Conservation (phyloP, 1,140 invertebrate species). For the Trachymyrmex septentrionalis region DNA sequence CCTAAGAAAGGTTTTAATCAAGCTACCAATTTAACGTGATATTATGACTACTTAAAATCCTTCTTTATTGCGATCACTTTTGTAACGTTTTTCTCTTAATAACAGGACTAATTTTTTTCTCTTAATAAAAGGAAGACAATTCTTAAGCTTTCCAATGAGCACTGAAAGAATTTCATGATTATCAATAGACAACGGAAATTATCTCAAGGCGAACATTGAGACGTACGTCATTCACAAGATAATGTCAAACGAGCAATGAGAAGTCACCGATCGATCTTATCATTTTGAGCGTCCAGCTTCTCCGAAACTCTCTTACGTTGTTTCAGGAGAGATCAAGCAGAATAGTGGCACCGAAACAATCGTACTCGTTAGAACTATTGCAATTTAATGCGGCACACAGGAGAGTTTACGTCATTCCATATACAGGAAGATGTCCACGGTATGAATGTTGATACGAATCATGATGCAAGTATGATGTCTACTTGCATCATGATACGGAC, state of each 20-base stretch:
- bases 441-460: background rate
- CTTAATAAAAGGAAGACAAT: background rate
- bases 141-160: background rate
- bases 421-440: background rate
- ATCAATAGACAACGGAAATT: background rate
- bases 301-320: background rate
- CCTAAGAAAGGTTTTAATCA: background rate
- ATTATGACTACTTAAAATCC: background rate
- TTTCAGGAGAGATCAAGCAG: background rate
- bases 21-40: slow-evolving; percentile 13
- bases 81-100: background rate
- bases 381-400: background rate
- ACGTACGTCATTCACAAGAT: background rate
- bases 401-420: slow-evolving; percentile 10
- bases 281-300: background rate
- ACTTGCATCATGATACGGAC: background rate
- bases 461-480: no score
- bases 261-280: slow-evolving; percentile 19
- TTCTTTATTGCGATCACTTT: background rate
- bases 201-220: background rate
- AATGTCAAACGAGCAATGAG: background rate
- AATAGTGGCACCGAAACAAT: background rate
- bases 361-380: background rate
- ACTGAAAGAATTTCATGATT: background rate
- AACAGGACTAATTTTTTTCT: background rate